Conservation (phyloP, 2,113 vertebrate species). For the Murina feae region DNA sequence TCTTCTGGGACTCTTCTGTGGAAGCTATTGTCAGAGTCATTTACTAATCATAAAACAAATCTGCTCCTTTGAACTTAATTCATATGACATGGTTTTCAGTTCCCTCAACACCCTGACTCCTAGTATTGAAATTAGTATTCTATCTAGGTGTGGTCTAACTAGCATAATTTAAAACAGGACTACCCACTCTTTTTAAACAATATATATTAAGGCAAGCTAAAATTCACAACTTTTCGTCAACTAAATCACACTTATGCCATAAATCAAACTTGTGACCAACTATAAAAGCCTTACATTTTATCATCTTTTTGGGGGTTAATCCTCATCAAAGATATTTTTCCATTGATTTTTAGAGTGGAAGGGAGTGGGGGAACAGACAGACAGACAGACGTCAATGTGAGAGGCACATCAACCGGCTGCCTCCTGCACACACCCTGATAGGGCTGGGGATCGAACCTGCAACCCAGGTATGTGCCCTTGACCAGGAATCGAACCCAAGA, state of each 20-base stretch:
- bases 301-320: too few species aligned
- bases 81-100: not conserved
- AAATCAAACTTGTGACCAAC: not conserved
- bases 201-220: not conserved
- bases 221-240: not conserved
- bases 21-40: not conserved
- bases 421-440: too few species aligned
- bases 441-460: too few species aligned
- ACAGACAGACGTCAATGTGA: too few species aligned
- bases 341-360: too few species aligned
- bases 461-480: too few species aligned
- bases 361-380: too few species aligned
- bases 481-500: too few species aligned
- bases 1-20: not conserved
- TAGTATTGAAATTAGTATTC: not conserved
- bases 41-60: constrained; percentile 9
- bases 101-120: not conserved
- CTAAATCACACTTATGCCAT: constrained; percentile 1
- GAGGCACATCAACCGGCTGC: too few species aligned
- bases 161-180: not conserved
- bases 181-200: not conserved
- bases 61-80: not conserved
- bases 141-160: not conserved
- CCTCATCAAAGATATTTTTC: too few species aligned
- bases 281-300: not conserved